Evolutionary conservation across 2,113 vertebrate species (phyloP), one percentile per base, ranked within the genome.

Genomic region (Paramisgurnus dabryanus): DNA sequence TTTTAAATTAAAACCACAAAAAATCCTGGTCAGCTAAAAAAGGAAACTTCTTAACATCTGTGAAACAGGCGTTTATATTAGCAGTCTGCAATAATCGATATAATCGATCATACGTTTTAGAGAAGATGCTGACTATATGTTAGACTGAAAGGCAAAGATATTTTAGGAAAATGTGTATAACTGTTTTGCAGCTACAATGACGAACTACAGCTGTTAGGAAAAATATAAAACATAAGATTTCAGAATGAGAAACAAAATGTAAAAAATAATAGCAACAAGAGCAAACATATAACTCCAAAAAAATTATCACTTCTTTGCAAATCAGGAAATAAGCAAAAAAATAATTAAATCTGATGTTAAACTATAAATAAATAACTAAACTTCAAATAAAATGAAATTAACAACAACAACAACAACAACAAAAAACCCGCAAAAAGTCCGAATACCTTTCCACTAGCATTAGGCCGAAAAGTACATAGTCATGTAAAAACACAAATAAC

Each of bases 71-170:
- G 8, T 11, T 74, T 60, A n/a, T 58, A 18, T 58, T 58, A n/a
- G 39, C n/a, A 27, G 8, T 7, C 69, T 39, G 22, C 40, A 57
- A 80, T 80, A 67, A 74, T 80, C 79, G 11, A 71, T 41, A 7
- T 45, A 49, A 69, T 74, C 69, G 45, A 69, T 76, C 45, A 27
- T 47, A 22, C 5, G 4, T 67, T 22, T 49, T 39, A 70, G 70
- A 12, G 4, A 57, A 8, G 43, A 69, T 3, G 41, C 67, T 40
- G 18, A 13, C n/a, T 41, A 50, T 70, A 55, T 2, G 15, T 76
- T 11, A 11, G 65, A 34, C 18, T 18, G 53, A 69, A 18, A 69
- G 22, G 50, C 12, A 68, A 13, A 41, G 2, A 60, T 41, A 9
- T 45, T 45, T 41, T 9, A 2, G 2, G n/a, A 27, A 63, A 63